Conservation (phyloP, 2,888 invertebrate genomes). For the Leptogaster cylindrica region DNA sequence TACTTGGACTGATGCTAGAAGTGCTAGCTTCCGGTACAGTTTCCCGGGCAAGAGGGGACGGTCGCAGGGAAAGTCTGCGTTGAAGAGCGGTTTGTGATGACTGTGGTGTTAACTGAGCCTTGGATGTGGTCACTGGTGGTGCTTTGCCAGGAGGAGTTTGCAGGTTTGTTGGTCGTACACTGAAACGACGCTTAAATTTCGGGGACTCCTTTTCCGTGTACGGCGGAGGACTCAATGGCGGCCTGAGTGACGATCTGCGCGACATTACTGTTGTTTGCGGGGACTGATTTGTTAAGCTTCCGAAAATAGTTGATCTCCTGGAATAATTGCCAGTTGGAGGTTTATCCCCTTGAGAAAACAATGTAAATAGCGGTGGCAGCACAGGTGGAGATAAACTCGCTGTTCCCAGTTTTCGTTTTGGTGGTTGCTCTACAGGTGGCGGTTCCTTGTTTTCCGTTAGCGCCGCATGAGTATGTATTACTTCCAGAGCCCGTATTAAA, state of each 20-base stretch:
- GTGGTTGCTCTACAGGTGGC: no score
- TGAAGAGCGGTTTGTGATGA: constrained; percentile 56
- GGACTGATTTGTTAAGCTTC: constrained; percentile 46
- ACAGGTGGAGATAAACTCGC: constrained; percentile 64
- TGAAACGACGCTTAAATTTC: constrained; percentile 55
- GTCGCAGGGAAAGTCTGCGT: constrained; percentile 58
- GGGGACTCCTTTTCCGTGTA: constrained; percentile 55
- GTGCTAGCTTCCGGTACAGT: constrained; percentile 38
- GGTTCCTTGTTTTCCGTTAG: not conserved
- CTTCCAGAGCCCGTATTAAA: constrained; percentile 76
- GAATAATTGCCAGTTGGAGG: constrained; percentile 49
- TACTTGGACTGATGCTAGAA: not conserved
- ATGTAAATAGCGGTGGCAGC: constrained; percentile 62
- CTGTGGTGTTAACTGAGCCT: not conserved
- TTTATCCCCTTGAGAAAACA: constrained; percentile 61
- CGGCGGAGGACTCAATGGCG: constrained; percentile 57
- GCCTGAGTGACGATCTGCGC: constrained; percentile 52
- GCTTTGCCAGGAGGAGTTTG: constrained; percentile 60
- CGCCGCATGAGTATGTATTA: constrained; percentile 64
- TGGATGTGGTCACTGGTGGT: constrained; percentile 42
- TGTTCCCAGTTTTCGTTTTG: constrained; percentile 64
- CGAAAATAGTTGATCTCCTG: constrained; percentile 58
- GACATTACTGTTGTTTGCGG: constrained; percentile 43
- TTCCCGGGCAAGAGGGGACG: constrained; percentile 59
- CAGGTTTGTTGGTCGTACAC: constrained; percentile 55